Evolutionary conservation across 2,113 vertebrate genomes (phyloP).

Genomic region (Pogona vitticeps): DNA sequence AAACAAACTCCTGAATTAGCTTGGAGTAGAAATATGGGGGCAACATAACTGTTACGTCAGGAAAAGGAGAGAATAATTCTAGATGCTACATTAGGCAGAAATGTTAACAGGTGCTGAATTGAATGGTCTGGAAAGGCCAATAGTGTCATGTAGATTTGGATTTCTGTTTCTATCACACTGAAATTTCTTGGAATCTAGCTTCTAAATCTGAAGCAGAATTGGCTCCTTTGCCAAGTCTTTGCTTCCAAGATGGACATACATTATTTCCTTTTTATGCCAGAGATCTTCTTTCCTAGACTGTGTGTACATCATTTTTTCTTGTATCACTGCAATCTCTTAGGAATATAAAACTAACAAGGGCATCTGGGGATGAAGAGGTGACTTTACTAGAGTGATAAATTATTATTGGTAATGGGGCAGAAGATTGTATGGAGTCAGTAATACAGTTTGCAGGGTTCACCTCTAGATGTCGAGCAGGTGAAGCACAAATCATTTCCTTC

Average conservation of each 20-base stretch:
- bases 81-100: too few species aligned
- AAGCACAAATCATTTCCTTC: slow-evolving; percentile 52
- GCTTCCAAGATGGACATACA: not conserved
- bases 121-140: too few species aligned
- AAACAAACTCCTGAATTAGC: too few species aligned
- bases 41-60: too few species aligned
- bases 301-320: not conserved
- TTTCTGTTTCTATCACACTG: not conserved
- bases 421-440: slow-evolving; percentile 50
- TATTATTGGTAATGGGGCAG: slow-evolving; percentile 30
- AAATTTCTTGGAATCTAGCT: not conserved
- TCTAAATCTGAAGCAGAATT: not conserved
- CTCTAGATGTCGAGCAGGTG: slow-evolving; percentile 48
- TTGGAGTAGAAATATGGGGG: too few species aligned
- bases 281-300: not conserved
- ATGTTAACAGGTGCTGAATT: too few species aligned
- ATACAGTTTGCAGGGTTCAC: slow-evolving; percentile 51
- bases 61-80: too few species aligned
- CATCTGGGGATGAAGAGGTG: slow-evolving; percentile 39
- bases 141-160: not conserved
- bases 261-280: not conserved
- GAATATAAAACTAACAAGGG: slow-evolving; percentile 36
- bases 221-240: not conserved
- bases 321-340: slow-evolving; percentile 2
- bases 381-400: slow-evolving; percentile 32